Conservation (phyloP, 2,797 vertebrate species). For the Lepus townsendii region DNA sequence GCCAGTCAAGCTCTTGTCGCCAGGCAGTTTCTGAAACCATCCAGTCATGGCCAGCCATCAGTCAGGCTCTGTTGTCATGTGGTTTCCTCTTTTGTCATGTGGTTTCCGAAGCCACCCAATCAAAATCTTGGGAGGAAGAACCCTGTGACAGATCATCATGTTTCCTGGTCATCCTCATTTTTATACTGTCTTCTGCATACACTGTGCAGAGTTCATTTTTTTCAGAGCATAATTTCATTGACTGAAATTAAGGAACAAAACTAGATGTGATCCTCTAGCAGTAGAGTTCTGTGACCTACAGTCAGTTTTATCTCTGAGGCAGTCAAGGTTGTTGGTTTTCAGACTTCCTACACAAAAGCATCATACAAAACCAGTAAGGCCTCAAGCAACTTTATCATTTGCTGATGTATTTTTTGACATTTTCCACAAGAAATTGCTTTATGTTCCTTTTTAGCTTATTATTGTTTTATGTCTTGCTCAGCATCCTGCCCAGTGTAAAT, state of each 20-base stretch:
- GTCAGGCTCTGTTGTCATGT: too few species aligned
- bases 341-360: background rate
- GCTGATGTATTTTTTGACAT: background rate
- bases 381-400: background rate
- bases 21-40: too few species aligned
- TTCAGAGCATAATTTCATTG: background rate
- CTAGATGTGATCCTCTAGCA: background rate
- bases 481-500: background rate
- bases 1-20: too few species aligned
- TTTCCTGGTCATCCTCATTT: background rate
- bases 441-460: background rate
- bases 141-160: background rate
- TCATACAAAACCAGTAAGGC: background rate
- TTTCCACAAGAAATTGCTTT: constrained; percentile 8
- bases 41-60: too few species aligned
- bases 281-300: background rate
- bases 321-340: background rate
- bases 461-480: background rate
- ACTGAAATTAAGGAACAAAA: background rate
- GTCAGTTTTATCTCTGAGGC: background rate
- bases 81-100: too few species aligned
- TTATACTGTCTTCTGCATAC: background rate
- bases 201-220: background rate
- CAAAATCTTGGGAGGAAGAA: background rate
- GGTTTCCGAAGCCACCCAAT: too few species aligned